A percentile compares a stretch with the other conserved stretches of the same genome.
phyloP scores from a whole-genome alignment of 2,888 invertebrate species.

The Drosophila formosana region DNA sequence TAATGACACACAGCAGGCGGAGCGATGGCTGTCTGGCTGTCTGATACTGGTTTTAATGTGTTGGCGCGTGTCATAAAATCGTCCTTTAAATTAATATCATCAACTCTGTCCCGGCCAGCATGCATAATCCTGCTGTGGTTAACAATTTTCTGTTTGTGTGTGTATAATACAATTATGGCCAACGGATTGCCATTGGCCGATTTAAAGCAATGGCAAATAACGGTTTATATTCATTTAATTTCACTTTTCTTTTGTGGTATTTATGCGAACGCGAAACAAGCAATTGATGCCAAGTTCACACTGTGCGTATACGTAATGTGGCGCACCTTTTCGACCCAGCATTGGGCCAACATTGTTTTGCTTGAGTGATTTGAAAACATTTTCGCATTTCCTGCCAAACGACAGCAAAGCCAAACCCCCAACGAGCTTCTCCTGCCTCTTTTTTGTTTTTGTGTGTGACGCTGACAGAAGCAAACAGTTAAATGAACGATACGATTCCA shows the following conservation, averaged over 20 bases:
- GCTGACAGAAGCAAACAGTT: conserved; percentile 41
- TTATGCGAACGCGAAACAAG: not conserved
- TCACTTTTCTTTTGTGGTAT: not conserved
- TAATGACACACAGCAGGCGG: conserved; percentile 31
- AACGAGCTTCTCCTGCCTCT: not conserved
- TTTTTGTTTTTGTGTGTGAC: conserved; percentile 26
- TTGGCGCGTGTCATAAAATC: conserved; percentile 35
- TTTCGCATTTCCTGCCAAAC: conserved; percentile 60
- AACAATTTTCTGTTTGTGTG: conserved; percentile 1
- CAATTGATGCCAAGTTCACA: conserved; percentile 22
- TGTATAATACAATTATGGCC: conserved; percentile 13
- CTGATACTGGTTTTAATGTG: conserved; percentile 17
- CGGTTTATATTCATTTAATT: conserved; percentile 2
- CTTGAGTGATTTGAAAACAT: conserved; percentile 62
- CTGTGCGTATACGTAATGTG: conserved; percentile 17
- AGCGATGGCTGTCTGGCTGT: not conserved
- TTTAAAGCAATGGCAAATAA: not conserved
- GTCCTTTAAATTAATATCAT: conserved; percentile 38
- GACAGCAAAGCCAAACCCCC: conserved; percentile 13
- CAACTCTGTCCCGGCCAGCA: conserved; percentile 10
- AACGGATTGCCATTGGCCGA: conserved; percentile 1
- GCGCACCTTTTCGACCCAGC: conserved; percentile 37
- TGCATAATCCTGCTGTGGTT: conserved; percentile 26
- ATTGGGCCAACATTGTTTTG: conserved; percentile 36
- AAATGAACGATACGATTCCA: conserved; percentile 39